Base-by-base conservation (phyloP, 1,140 invertebrate species). In the Sipha flava region DNA sequence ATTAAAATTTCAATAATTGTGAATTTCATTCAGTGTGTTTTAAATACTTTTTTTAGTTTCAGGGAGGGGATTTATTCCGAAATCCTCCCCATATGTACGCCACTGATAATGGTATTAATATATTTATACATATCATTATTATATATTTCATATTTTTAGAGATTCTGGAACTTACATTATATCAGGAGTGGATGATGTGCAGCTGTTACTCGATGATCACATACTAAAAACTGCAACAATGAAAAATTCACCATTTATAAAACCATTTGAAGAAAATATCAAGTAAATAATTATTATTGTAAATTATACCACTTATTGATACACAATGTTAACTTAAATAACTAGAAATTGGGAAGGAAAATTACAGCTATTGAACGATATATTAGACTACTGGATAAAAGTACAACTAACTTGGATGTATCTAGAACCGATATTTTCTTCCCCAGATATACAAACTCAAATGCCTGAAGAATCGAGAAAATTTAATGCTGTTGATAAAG, bases 371-470 rank as follows among this genome's bases (percentile, higher is more conserved):
- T 85, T 95, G 1, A 93, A 95, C 89, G 95, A 97, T 84, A 96
- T 98, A 82, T 86, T 99, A 81, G 96, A 98, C 85, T 94, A 97
- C 84, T 98, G 96, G 96, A 85, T 98, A 7, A 95, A 95, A 84
- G 96, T 99, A 21, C 96, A 99, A 87, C 89, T 92, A 1, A 97
- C 95, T 2, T 99, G 97, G 96, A 93, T 98, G 87, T 98, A 98
- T 85, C 87, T 99, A 82, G 97, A 99, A 85, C 97, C 97, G 1
- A 98, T 99, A 82, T 98, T 99, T 86, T 94, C 94, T 4, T 98
- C 95, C 23, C 96, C 96, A 3, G 97, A 99, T 86, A 99, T 99
- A 85, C 97, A 98, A 87, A 91, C 92, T 81, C 93, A 94, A 90
- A 94, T 98, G 92, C 84, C 84, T 57, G 92, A 94, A 84, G 94